Base-by-base conservation (phyloP, 2,888 invertebrate species). In the Agriotes lineatus region DNA sequence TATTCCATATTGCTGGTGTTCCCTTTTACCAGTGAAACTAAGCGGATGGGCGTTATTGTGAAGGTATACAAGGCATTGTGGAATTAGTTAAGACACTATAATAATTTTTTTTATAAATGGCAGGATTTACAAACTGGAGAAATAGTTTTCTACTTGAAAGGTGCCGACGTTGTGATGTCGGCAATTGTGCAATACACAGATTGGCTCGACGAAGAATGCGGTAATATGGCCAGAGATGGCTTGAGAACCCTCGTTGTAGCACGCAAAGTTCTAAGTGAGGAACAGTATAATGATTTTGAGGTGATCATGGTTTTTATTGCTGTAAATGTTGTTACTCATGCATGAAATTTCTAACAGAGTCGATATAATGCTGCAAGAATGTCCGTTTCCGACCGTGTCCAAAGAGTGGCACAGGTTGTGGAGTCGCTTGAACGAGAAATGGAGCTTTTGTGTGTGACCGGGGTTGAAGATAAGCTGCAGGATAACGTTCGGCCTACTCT, bases 81-180 rank as follows among this genome's bases (percentile, higher is more conserved):
- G 4, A 25, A 25, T 25, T 25, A 25, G 25, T 25, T 3, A 25
- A 39, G 6, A 39, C n/a, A 12, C n/a, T 14, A 39, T 6, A 39
- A 39, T 10, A 10, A 12, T 30, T 20, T 63, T 3, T 50, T 50
- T 45, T 50, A 39, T 39, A 19, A 39, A 74, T 76, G 72, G 1
- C 79, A 92, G 90, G 97, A 92, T 74, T 86, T 89, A 62, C 86
- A 86, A 69, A 91, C 91, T 0, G 94, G 94, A 0, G 94, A 96
- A 82, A 96, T 99, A 68, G 92, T 92, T 10, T 98, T 99, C 84
- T 97, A 96, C 85, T 88, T 99, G 82, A 99, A 99, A 85, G 99
- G 99, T 10, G 99, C 99, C 0, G 99, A 99, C 85, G 93, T 96
- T 25, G 95, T 98, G 0, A 94, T 99, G 91, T 88, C 93, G 4